Conservation (phyloP, 92 coral and sea anemone genomes). For the Phenganax marumi region DNA sequence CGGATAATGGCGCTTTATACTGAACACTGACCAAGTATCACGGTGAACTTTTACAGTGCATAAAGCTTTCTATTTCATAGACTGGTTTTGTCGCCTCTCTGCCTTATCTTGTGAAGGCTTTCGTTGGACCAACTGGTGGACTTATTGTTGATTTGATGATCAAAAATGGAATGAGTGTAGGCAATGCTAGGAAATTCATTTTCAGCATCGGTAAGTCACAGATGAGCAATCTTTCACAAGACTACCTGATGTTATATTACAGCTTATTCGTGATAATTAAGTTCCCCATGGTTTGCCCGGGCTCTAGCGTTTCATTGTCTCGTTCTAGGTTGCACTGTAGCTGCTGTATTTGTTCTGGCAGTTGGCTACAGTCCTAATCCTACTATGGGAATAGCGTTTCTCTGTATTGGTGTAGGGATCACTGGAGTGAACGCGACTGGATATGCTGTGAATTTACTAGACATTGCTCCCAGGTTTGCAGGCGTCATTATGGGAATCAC, state of each 20-base stretch:
- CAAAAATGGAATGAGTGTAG: constrained; percentile 81
- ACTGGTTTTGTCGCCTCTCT: constrained; percentile 97
- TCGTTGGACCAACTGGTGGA: constrained; percentile 96
- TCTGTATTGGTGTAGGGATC: constrained; percentile 94
- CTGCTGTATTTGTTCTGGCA: constrained; percentile 79
- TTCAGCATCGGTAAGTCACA: constrained; percentile 80
- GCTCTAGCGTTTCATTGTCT: not conserved
- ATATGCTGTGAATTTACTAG: constrained; percentile 97
- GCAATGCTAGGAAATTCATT: constrained; percentile 82
- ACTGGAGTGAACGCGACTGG: constrained; percentile 98
- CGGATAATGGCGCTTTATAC: too few relatives aligned
- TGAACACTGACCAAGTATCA: too few relatives aligned
- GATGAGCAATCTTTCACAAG: too few relatives aligned
- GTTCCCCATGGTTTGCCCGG: too few relatives aligned
- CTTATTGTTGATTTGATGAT: constrained; percentile 94
- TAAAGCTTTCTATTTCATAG: constrained; percentile 49
- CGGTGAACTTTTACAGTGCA: not conserved
- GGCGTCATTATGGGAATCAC: constrained; percentile 99
- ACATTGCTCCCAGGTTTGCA: constrained; percentile 97
- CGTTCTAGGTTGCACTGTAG: constrained; percentile 80
- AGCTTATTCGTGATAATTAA: too few relatives aligned
- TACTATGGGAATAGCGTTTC: constrained; percentile 76
- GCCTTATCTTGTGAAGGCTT: constrained; percentile 90
- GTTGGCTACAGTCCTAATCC: constrained; percentile 82
- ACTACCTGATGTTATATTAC: too few relatives aligned